phyloP scores from a whole-genome alignment of 2,888 invertebrate species.

The Melinaea marsaeus region DNA sequence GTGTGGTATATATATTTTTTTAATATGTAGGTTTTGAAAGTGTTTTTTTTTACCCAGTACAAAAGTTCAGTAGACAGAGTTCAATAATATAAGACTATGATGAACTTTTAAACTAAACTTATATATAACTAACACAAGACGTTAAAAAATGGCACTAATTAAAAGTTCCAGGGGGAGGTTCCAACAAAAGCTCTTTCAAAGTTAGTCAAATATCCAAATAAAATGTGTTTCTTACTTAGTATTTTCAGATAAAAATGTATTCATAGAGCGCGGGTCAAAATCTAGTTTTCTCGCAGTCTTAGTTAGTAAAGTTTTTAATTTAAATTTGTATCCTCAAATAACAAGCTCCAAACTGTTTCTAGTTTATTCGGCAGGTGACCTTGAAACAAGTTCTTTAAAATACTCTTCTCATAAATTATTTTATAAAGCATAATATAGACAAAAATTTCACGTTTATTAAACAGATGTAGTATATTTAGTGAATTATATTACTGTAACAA shows the following conservation, averaged over 20 bases:
- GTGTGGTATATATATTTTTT: no score
- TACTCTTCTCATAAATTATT: no score
- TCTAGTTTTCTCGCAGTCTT: constrained; percentile 19
- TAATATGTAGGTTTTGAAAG: no score
- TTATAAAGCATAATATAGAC: no score
- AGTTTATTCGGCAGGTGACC: constrained; percentile 21
- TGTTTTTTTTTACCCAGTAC: no score
- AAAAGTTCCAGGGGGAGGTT: neutral
- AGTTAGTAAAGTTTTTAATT: constrained; percentile 31
- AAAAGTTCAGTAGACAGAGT: no score
- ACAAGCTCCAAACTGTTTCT: constrained; percentile 21
- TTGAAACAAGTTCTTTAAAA: constrained; percentile 7
- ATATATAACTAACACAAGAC: constrained; percentile 5
- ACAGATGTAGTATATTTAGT: no score
- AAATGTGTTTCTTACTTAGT: neutral
- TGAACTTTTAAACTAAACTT: no score
- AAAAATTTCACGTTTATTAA: no score
- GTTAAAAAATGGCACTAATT: neutral
- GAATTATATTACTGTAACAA: no score
- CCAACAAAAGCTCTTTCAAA: neutral
- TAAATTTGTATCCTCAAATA: constrained; percentile 28
- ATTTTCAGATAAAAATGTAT: constrained; percentile 10
- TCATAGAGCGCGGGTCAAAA: no score
- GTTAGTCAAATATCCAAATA: constrained; percentile 11
- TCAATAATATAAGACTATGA: no score